phyloP scores from a whole-genome alignment of 1,140 invertebrate species.

The Pollicipes pollicipes region DNA sequence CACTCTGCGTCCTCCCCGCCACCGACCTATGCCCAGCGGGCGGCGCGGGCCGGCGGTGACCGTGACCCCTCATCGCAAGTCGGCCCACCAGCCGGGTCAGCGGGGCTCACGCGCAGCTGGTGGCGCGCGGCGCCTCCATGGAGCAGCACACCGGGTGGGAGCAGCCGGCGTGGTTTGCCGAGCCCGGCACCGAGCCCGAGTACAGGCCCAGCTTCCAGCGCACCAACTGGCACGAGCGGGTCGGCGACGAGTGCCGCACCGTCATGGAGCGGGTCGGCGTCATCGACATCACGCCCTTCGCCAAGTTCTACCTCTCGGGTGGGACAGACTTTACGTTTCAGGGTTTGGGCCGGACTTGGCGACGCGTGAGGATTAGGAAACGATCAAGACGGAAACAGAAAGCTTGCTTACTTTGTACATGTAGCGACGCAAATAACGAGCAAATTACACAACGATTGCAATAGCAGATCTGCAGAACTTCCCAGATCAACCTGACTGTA shows the following conservation, averaged over 20 bases:
- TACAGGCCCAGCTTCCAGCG: slow-evolving; percentile 25
- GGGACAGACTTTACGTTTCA: too few relatives aligned
- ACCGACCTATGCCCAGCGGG: too few relatives aligned
- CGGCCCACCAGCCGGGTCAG: slow-evolving; percentile 23
- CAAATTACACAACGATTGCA: too few relatives aligned
- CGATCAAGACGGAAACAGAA: too few relatives aligned
- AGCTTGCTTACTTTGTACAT: too few relatives aligned
- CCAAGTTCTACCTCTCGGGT: slow-evolving; percentile 22
- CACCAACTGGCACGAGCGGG: slow-evolving; percentile 27
- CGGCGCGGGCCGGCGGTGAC: too few relatives aligned
- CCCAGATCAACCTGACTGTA: too few relatives aligned
- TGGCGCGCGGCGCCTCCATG: slow-evolving; percentile 23
- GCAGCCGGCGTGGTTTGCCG: slow-evolving; percentile 26
- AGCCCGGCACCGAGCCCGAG: slow-evolving; percentile 15
- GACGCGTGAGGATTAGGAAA: too few relatives aligned
- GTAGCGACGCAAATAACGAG: too few relatives aligned
- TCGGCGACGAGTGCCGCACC: slow-evolving; percentile 22
- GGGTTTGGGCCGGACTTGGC: too few relatives aligned
- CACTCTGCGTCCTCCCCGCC: too few relatives aligned
- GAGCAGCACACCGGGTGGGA: slow-evolving; percentile 25
- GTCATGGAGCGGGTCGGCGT: slow-evolving; percentile 24
- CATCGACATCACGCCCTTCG: slow-evolving; percentile 27
- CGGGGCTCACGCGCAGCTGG: slow-evolving; percentile 18
- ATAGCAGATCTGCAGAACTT: too few relatives aligned
- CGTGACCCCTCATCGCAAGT: slow-evolving; percentile 14